These are phyloP conservation scores for Tachysurus vachellii DNA, from an alignment of 2,113 vertebrate genomes.

Conservation along the genomic window DNA sequence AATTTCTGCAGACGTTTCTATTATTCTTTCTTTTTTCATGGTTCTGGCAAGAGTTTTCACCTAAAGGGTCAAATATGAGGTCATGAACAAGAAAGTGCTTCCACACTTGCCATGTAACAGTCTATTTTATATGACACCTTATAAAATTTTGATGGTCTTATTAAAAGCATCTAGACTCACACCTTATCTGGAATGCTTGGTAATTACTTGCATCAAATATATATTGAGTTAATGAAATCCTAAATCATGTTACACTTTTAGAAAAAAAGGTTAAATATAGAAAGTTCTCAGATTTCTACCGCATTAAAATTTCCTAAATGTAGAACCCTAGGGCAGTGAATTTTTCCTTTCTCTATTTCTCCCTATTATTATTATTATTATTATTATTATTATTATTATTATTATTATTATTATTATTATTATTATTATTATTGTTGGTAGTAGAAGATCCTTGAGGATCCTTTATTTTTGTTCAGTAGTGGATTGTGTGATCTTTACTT, in stretches of 20 bases:
- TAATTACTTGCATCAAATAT: constrained; percentile 7
- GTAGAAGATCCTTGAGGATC: background rate
- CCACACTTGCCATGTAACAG: background rate
- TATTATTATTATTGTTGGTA: background rate
- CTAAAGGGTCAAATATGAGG: background rate
- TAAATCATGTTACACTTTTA: constrained; percentile 2
- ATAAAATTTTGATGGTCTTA: constrained; percentile 6
- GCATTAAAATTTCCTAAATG: background rate
- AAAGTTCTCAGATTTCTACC: background rate
- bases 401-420: background rate
- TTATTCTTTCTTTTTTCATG: background rate
- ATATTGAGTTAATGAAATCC: background rate
- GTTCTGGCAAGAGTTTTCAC: background rate
- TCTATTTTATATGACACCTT: background rate
- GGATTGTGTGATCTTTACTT: background rate
- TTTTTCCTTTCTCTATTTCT: too few relatives aligned
- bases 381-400: background rate
- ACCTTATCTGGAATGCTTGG: background rate
- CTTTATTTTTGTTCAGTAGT: background rate
- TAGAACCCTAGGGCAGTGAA: background rate
- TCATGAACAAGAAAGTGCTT: background rate
- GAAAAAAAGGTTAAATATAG: background rate
- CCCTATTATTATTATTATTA: too few relatives aligned
- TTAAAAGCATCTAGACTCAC: background rate
- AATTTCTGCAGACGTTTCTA: background rate